Evolutionary conservation across 1,140 invertebrate genomes (phyloP), one percentile per base, ranked within the genome.

Genomic region (Octopus bimaculoides): DNA sequence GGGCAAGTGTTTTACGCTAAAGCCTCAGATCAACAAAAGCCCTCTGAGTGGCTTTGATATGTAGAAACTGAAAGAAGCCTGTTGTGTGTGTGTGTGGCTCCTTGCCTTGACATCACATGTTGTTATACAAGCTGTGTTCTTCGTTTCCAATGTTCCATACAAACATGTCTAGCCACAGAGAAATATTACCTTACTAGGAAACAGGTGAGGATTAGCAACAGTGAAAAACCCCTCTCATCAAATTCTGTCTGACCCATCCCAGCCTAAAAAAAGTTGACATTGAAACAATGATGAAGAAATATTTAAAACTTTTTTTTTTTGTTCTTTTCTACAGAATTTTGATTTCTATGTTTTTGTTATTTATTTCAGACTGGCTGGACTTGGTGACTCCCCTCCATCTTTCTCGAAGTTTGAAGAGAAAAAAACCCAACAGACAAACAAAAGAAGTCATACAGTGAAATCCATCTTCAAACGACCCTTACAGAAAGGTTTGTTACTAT

Each of bases 331-430:
- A 61, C 66, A 14, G 26, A 12, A 14, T 14, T 71, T 71, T 6
- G 5, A n/a, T 71, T 71, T 20, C 26, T 71, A 17, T 6, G 14
- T 12, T 6, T 71, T 14, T 71, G 9, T 71, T 14, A 71, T 71
- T 71, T 71, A 2, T 71, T 71, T 54, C 76, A 78, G 75, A 74
- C 52, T 74, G 56, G 41, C 76, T 74, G 76, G 69, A 66, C 55
- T 80, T 61, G 81, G 52, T 26, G 84, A 85, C 41, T 82, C 79
- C 7, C 71, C 85, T 12, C 78, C 92, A 91, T 86, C 86, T 1
- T 96, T 96, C 90, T 92, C 93, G 12, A 95, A 95, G 88, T 96
- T 96, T 89, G 95, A 96, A 87, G 95, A 97, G 88, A 96, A 96
- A 85, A 95, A 96, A 82, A 92, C 94, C 52, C 94, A 95, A 80